phyloP scores from a whole-genome alignment of 2,888 invertebrate species.

The Chrysolina haemoptera region DNA sequence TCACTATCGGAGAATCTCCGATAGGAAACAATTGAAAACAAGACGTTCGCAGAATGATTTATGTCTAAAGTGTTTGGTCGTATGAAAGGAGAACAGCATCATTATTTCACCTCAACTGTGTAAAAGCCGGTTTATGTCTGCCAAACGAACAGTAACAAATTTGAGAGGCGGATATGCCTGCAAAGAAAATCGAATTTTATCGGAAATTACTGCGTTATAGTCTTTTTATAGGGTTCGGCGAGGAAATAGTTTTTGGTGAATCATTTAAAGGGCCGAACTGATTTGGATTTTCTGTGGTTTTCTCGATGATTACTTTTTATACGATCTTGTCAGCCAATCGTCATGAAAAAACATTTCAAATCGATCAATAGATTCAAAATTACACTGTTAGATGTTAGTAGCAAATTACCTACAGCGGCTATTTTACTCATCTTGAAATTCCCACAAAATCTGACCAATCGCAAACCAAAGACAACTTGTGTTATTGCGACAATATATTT shows the following conservation, averaged over 20 bases:
- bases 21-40: constrained; percentile 1
- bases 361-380: too few species aligned
- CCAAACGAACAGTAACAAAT: not conserved
- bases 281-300: too few species aligned
- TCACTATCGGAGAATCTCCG: not conserved
- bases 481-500: too few species aligned
- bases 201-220: not conserved
- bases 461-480: too few species aligned
- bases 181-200: not conserved
- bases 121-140: constrained; percentile 6
- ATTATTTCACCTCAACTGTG: constrained; percentile 3
- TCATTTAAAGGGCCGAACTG: not conserved
- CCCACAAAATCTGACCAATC: too few species aligned
- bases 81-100: constrained; percentile 4
- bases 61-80: not conserved
- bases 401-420: too few species aligned
- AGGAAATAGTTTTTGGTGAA: not conserved
- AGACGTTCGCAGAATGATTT: not conserved
- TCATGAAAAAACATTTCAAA: too few species aligned
- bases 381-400: too few species aligned
- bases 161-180: not conserved
- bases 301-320: too few species aligned
- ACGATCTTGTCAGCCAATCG: too few species aligned
- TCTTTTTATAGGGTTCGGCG: not conserved
- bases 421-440: too few species aligned